These are phyloP conservation scores for Euphydryas editha DNA, from an alignment of 2,888 invertebrate genomes.

Conservation along the genomic window DNA sequence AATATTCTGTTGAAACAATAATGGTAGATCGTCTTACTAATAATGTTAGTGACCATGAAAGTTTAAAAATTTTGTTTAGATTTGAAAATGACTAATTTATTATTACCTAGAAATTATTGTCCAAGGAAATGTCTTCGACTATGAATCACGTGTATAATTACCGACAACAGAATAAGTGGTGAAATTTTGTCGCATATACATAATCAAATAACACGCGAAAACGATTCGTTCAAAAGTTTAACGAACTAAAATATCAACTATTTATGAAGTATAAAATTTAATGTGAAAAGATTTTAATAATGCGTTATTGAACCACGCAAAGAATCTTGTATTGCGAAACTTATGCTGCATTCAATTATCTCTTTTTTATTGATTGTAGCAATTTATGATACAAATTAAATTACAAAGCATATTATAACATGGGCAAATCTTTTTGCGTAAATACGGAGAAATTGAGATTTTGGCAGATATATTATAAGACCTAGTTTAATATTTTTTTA, in stretches of 20 bases:
- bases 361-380: not conserved
- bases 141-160: slow-evolving; percentile 8
- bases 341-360: not conserved
- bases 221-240: not conserved
- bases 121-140: slow-evolving; percentile 1
- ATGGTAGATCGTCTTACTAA: too few species aligned
- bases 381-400: not conserved
- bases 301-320: not conserved
- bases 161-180: not conserved
- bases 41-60: too few species aligned
- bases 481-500: too few species aligned
- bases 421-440: too few species aligned
- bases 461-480: too few species aligned
- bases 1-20: too few species aligned
- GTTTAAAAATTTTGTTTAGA: too few species aligned
- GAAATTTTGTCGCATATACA: slow-evolving; percentile 1
- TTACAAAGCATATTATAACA: too few species aligned
- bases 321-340: not conserved
- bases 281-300: not conserved
- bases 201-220: slow-evolving; percentile 5
- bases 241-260: slow-evolving; percentile 1
- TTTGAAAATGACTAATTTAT: too few species aligned
- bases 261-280: not conserved
- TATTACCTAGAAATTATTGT: not conserved
- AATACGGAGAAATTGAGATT: too few species aligned